Percentiles rank a stretch among this genome's conserved stretches.
These are phyloP conservation scores for Petrophora chlorosata DNA, from an alignment of 2,888 invertebrate species.

Conservation along the genomic window DNA sequence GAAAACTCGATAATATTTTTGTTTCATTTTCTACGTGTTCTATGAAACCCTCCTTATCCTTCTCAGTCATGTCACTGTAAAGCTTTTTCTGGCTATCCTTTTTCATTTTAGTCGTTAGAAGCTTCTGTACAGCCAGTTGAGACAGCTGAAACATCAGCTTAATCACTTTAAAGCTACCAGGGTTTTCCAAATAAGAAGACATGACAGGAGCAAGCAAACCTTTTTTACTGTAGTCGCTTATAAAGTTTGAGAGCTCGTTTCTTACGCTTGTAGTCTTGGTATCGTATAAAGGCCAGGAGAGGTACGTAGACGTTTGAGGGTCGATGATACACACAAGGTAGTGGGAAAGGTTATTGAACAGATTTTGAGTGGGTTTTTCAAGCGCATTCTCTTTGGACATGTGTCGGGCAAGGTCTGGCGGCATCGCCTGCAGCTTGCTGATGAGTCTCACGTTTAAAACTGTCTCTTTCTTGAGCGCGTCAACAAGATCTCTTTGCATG, in stretches of 20 bases:
- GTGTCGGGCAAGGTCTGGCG: conserved; percentile 53
- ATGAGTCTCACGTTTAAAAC: conserved; percentile 58
- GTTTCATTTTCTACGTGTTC: conserved; percentile 56
- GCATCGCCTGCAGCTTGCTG: conserved; percentile 59
- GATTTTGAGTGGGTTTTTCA: conserved; percentile 73
- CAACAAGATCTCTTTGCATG: conserved; percentile 62
- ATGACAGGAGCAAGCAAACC: conserved; percentile 68
- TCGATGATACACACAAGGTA: conserved; percentile 73
- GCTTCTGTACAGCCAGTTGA: conserved; percentile 62
- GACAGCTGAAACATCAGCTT: conserved; percentile 71
- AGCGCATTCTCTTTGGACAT: conserved; percentile 66
- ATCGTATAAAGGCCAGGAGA: conserved; percentile 76
- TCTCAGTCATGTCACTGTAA: conserved; percentile 57
- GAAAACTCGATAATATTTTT: conserved; percentile 47
- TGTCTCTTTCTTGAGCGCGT: conserved; percentile 64
- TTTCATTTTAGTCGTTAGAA: conserved; percentile 51
- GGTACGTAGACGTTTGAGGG: conserved; percentile 43
- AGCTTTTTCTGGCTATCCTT: conserved; percentile 54
- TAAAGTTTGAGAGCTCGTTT: conserved; percentile 62
- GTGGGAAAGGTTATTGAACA: conserved; percentile 69
- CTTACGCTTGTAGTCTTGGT: conserved; percentile 65
- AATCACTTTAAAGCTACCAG: conserved; percentile 71
- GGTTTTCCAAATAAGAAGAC: conserved; percentile 77
- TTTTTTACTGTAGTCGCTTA: conserved; percentile 61
- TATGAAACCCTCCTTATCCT: conserved; percentile 57